These are phyloP conservation scores for Epirrhoe alternata DNA, from an alignment of 2,888 invertebrate genomes.

Conservation along the genomic window DNA sequence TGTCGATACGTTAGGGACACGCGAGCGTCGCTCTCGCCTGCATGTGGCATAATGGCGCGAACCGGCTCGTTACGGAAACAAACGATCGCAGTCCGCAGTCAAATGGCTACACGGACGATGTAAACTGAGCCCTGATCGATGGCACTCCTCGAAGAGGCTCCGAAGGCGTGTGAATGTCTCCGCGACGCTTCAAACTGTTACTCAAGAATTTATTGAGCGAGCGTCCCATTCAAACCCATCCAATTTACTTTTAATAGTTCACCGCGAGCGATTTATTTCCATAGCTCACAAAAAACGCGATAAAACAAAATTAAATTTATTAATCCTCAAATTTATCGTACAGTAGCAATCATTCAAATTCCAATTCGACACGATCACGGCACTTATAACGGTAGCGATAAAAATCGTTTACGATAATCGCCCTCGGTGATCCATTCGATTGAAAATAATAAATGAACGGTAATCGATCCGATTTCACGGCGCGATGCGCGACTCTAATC, in stretches of 20 bases:
- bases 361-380: constrained; percentile 68
- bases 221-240: constrained; percentile 40
- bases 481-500: constrained; percentile 66
- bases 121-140: constrained; percentile 38
- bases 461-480: constrained; percentile 78
- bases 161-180: constrained; percentile 39
- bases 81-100: constrained; percentile 37
- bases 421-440: constrained; percentile 62
- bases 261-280: constrained; percentile 36
- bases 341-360: constrained; percentile 68
- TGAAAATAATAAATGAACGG: constrained; percentile 55
- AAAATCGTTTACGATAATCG: constrained; percentile 60
- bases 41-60: constrained; percentile 27
- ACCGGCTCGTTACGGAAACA: constrained; percentile 43
- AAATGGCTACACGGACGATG: constrained; percentile 40
- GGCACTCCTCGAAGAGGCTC: constrained; percentile 20
- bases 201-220: constrained; percentile 36
- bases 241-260: constrained; percentile 44
- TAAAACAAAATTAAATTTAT: constrained; percentile 48
- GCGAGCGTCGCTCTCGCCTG: constrained; percentile 34
- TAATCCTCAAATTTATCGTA: constrained; percentile 52
- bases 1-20: constrained; percentile 47
- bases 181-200: constrained; percentile 33
- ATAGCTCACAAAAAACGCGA: constrained; percentile 44
- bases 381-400: constrained; percentile 59